Conservation (phyloP, 2,797 vertebrate genomes). For the Crenuchus spilurus region DNA sequence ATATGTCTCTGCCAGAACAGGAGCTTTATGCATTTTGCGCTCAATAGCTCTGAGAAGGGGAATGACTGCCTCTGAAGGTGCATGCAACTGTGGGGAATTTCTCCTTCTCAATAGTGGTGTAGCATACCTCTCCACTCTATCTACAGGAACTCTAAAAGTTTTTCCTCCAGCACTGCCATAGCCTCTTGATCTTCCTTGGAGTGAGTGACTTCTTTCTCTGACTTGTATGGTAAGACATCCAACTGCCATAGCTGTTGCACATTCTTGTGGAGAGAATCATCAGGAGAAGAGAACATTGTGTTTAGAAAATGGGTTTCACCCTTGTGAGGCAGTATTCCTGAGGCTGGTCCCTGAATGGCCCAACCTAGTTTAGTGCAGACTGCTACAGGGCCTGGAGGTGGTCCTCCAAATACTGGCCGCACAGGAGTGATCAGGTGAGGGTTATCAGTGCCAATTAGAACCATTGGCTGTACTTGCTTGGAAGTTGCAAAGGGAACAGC, state of each 20-base stretch:
- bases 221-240: not conserved
- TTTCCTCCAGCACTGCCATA: not conserved
- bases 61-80: not conserved
- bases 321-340: no score
- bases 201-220: not conserved
- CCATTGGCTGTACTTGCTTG: not conserved
- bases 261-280: not conserved
- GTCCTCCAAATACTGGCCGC: conserved; percentile 14
- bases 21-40: not conserved
- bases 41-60: not conserved
- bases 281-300: not conserved
- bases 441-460: conserved; percentile 35
- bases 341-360: not conserved
- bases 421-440: conserved; percentile 30
- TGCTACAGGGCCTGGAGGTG: no score
- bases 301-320: not conserved
- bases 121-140: conserved; percentile 11
- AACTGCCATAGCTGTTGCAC: not conserved
- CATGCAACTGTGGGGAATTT: not conserved
- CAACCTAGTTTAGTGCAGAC: conserved; percentile 2
- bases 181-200: conserved; percentile 15
- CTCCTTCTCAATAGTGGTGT: not conserved
- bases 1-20: not conserved
- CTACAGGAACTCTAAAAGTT: not conserved
- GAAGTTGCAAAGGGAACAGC: not conserved